Conservation (phyloP, 2,113 vertebrate genomes). For the Epinephelus fuscoguttatus region DNA sequence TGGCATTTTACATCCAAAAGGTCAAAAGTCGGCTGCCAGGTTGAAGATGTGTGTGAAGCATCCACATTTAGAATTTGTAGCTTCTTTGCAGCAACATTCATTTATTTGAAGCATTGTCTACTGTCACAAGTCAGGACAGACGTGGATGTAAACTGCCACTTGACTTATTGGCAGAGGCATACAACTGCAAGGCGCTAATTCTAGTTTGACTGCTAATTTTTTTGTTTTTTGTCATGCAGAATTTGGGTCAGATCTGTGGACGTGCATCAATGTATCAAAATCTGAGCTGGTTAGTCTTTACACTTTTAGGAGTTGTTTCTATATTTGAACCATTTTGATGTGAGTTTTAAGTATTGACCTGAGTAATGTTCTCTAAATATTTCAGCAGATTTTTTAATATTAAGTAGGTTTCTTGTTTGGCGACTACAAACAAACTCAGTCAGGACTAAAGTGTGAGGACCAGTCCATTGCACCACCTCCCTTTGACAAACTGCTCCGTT, state of each 20-base stretch:
- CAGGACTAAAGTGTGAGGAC: not conserved
- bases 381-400: too few relatives aligned
- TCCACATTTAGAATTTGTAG: too few relatives aligned
- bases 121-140: too few relatives aligned
- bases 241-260: not conserved
- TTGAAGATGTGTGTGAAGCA: too few relatives aligned
- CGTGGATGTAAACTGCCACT: too few relatives aligned
- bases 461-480: slow-evolving; percentile 6
- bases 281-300: not conserved
- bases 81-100: too few relatives aligned
- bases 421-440: not conserved
- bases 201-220: too few relatives aligned
- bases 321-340: not conserved
- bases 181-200: too few relatives aligned
- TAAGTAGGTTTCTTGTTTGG: not conserved
- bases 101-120: too few relatives aligned
- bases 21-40: too few relatives aligned
- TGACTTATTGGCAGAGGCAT: too few relatives aligned
- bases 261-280: not conserved
- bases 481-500: slow-evolving; percentile 31
- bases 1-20: too few relatives aligned
- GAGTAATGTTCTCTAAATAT: not conserved
- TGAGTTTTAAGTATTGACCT: not conserved
- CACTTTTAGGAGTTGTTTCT: not conserved
- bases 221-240: not conserved